Evolutionary conservation across 2,797 vertebrate genomes (phyloP).

Genomic region (Rhinoraja longicauda): DNA sequence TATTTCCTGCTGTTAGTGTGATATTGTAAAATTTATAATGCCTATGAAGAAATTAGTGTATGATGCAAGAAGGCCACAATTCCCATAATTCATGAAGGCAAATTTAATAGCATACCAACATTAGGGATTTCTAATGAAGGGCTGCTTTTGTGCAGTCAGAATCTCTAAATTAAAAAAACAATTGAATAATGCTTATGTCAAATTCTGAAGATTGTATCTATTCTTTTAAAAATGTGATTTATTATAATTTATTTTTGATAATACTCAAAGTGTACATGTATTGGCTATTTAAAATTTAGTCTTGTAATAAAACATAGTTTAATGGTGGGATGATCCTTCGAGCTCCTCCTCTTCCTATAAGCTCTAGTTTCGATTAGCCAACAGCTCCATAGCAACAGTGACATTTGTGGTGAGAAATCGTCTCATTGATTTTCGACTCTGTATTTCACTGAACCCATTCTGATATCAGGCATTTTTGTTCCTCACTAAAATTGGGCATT

Average conservation of each 20-base stretch:
- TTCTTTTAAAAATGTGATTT: background rate
- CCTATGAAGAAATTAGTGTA: background rate
- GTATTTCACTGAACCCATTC: conserved; percentile 49
- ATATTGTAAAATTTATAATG: background rate
- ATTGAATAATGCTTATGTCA: background rate
- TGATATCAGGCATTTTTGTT: conserved; percentile 53
- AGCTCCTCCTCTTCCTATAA: conserved; percentile 54
- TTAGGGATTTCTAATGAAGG: background rate
- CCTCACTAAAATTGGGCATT: background rate
- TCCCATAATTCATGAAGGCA: background rate
- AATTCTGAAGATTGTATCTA: background rate
- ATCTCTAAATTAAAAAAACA: background rate
- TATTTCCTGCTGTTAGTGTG: background rate
- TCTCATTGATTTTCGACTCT: conserved; percentile 63
- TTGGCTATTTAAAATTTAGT: background rate
- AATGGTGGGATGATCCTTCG: conserved; percentile 47
- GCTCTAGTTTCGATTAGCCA: conserved; percentile 58
- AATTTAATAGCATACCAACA: background rate
- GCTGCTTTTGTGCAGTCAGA: background rate
- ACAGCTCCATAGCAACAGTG: conserved; percentile 72
- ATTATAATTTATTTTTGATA: background rate
- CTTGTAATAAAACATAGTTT: conserved; percentile 47
- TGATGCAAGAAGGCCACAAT: background rate
- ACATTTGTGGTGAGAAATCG: conserved; percentile 61
- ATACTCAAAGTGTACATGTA: background rate